Conservation (phyloP, 2,888 invertebrate genomes). For the Oscheius onirici region DNA sequence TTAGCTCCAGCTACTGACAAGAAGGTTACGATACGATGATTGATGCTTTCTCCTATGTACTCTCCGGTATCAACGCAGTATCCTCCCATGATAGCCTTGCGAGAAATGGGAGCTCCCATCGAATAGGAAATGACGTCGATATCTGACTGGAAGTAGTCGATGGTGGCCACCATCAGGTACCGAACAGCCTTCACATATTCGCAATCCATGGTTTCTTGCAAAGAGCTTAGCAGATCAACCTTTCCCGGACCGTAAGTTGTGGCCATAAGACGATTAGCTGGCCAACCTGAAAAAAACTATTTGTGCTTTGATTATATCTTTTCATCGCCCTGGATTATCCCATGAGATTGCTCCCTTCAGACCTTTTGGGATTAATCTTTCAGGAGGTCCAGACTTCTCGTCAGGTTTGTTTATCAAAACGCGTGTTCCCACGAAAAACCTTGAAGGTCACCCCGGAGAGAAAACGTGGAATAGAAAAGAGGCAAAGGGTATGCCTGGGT, state of each 20-base stretch:
- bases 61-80: conserved; percentile 32
- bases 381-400: too few species aligned
- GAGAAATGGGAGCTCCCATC: conserved; percentile 32
- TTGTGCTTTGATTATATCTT: background rate
- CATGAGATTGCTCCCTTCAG: too few species aligned
- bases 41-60: conserved; percentile 29
- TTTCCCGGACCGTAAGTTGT: conserved; percentile 34
- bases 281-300: conserved; percentile 21
- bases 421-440: background rate
- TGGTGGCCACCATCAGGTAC: conserved; percentile 19
- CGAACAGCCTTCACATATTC: conserved; percentile 30
- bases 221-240: background rate
- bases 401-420: too few species aligned
- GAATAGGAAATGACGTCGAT: conserved; percentile 33
- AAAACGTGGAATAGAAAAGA: background rate
- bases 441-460: background rate
- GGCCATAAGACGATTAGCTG: conserved; percentile 19
- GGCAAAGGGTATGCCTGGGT: too few species aligned
- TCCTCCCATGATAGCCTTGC: conserved; percentile 35
- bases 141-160: conserved; percentile 19
- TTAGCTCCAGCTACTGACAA: conserved; percentile 32
- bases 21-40: conserved; percentile 21
- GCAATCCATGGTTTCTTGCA: conserved; percentile 33
- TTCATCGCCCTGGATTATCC: background rate
- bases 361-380: too few species aligned